Conservation (phyloP, 2,113 vertebrate genomes). For the Heptranchias perlo region DNA sequence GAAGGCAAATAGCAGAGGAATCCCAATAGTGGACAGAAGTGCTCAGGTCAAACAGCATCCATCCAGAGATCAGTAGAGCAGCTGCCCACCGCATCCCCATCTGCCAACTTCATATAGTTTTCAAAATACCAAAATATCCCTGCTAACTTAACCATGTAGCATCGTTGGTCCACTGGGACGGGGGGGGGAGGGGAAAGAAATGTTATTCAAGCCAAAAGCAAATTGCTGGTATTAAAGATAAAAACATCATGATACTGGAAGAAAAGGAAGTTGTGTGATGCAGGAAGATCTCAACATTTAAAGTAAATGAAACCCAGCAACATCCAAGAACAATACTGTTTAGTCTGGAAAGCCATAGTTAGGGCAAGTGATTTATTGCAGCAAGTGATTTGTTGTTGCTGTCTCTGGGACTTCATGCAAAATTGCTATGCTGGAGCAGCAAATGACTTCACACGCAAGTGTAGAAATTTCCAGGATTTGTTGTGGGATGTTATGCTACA, state of each 20-base stretch:
- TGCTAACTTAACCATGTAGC: too few relatives aligned
- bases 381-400: neutral
- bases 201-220: neutral
- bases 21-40: too few relatives aligned
- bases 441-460: neutral
- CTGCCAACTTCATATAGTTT: too few relatives aligned
- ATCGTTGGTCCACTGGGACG: too few relatives aligned
- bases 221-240: neutral
- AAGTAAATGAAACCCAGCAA: neutral
- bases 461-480: neutral
- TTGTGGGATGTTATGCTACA: neutral
- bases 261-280: neutral
- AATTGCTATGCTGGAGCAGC: neutral
- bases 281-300: neutral
- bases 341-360: neutral
- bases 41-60: too few relatives aligned
- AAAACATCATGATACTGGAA: neutral
- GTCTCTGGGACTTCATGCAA: neutral
- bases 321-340: neutral
- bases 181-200: neutral
- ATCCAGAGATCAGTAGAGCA: too few relatives aligned
- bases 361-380: neutral
- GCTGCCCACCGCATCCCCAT: too few relatives aligned
- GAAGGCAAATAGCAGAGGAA: too few relatives aligned
- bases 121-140: too few relatives aligned